Conservation (phyloP, 2,888 invertebrate species). For the Junonia oenone region DNA sequence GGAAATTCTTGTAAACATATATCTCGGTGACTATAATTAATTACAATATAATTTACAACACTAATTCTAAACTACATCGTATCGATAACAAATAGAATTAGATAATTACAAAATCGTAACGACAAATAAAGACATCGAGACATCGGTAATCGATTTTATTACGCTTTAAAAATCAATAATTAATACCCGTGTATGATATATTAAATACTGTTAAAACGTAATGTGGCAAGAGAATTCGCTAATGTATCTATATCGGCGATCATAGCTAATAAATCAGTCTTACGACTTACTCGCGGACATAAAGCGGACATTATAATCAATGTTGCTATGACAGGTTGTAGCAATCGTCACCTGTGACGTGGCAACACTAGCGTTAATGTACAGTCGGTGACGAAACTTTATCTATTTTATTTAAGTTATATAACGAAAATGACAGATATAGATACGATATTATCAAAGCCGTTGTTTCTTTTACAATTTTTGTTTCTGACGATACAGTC, state of each 20-base stretch:
- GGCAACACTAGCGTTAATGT: slow-evolving; percentile 22
- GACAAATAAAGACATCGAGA: slow-evolving; percentile 2
- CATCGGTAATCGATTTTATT: slow-evolving; percentile 3
- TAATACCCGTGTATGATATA: slow-evolving; percentile 10
- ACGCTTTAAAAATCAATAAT: slow-evolving; percentile 1
- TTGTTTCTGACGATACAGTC: background rate
- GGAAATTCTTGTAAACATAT: background rate
- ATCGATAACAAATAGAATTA: background rate
- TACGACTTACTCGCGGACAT: slow-evolving; percentile 10
- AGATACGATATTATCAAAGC: background rate
- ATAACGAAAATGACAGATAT: background rate
- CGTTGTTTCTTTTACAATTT: background rate
- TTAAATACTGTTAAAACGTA: slow-evolving; percentile 21
- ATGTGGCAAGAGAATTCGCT: slow-evolving; percentile 27
- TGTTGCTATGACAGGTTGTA: slow-evolving; percentile 54
- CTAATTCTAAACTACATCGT: background rate
- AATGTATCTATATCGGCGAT: slow-evolving; percentile 25
- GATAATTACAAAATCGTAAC: background rate
- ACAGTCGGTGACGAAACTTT: background rate
- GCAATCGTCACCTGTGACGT: slow-evolving; percentile 38
- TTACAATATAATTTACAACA: background rate
- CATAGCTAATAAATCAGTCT: slow-evolving; percentile 21
- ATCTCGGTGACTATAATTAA: background rate
- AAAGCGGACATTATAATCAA: slow-evolving; percentile 61
- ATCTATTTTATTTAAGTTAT: background rate